Conservation (phyloP, 2,888 invertebrate genomes). For the Adelognathus sp. region DNA sequence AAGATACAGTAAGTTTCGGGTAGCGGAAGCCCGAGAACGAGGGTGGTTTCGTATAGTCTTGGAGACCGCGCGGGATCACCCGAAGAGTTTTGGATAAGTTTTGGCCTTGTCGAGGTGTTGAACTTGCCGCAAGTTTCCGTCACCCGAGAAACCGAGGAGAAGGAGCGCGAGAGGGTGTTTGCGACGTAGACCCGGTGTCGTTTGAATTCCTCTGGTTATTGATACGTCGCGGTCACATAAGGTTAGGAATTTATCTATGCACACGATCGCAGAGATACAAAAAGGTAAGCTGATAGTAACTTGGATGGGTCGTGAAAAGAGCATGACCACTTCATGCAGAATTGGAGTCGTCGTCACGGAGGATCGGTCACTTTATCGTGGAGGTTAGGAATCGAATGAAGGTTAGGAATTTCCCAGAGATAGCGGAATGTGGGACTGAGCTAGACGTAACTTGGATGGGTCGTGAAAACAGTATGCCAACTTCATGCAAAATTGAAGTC, state of each 20-base stretch:
- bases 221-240: conserved; percentile 34
- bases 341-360: too few relatives aligned
- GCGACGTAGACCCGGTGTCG: conserved; percentile 37
- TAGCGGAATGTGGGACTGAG: too few relatives aligned
- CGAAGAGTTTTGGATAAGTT: conserved; percentile 42
- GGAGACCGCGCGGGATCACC: conserved; percentile 35
- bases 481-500: too few relatives aligned
- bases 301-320: too few relatives aligned
- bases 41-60: not conserved
- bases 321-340: too few relatives aligned
- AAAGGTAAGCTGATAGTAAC: too few relatives aligned
- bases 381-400: too few relatives aligned
- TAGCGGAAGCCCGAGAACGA: not conserved
- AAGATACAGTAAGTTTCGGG: conserved; percentile 12
- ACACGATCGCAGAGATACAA: not conserved
- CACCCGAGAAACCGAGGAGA: conserved; percentile 16
- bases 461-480: too few relatives aligned
- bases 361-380: too few relatives aligned
- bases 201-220: conserved; percentile 30
- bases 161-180: conserved; percentile 5
- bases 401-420: too few relatives aligned
- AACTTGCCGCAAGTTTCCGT: conserved; percentile 52
- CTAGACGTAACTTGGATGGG: too few relatives aligned
- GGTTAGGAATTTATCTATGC: not conserved
- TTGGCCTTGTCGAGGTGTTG: conserved; percentile 49